These are phyloP conservation scores for Papilio elwesi DNA, from an alignment of 2,888 invertebrate species.

Conservation along the genomic window DNA sequence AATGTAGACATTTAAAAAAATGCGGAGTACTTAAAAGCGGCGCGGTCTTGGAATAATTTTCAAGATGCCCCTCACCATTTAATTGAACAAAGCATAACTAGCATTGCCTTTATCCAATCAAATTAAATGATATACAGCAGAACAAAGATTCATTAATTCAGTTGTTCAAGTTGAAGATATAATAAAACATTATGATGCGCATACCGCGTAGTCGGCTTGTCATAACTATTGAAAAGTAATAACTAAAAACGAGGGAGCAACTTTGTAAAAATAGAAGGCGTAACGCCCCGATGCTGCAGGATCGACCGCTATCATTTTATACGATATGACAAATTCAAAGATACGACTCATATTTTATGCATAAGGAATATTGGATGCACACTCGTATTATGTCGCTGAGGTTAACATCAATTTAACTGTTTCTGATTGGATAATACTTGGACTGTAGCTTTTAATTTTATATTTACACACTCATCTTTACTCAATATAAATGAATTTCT, in stretches of 20 bases:
- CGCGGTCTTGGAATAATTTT: constrained; percentile 16
- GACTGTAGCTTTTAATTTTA: neutral
- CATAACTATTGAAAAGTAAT: constrained; percentile 62
- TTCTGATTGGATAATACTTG: constrained; percentile 16
- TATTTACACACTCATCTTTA: neutral
- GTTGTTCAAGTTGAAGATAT: constrained; percentile 50
- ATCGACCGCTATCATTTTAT: constrained; percentile 62
- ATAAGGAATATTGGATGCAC: constrained; percentile 64
- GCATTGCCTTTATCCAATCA: constrained; percentile 39
- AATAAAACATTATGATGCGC: constrained; percentile 60
- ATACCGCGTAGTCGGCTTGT: constrained; percentile 60
- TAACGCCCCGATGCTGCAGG: constrained; percentile 56
- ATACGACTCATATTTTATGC: constrained; percentile 77
- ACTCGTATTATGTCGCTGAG: constrained; percentile 52
- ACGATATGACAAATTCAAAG: constrained; percentile 77
- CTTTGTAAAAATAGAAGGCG: constrained; percentile 51
- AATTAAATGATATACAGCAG: constrained; percentile 48
- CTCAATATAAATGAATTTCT: neutral
- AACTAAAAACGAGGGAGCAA: constrained; percentile 50
- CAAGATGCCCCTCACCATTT: constrained; percentile 18
- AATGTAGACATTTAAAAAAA: constrained; percentile 13
- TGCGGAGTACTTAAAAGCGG: neutral
- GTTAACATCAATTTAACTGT: constrained; percentile 50
- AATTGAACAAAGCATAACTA: constrained; percentile 43
- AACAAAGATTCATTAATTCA: constrained; percentile 56